Base-by-base conservation (phyloP, 2,797 vertebrate species). In the Pipistrellus pipistrellus region DNA sequence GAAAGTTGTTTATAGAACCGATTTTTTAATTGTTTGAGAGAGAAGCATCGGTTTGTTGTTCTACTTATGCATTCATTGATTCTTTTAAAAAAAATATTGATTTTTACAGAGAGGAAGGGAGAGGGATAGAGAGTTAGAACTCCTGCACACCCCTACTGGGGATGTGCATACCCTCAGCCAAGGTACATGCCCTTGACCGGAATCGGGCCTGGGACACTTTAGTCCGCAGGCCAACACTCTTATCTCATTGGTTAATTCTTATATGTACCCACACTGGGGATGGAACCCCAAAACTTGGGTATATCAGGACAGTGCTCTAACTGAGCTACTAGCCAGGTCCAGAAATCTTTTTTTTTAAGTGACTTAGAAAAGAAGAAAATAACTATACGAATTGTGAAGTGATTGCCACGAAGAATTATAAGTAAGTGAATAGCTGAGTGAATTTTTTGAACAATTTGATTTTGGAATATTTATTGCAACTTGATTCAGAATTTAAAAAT, bases 401-500 rank as follows among this genome's bases (percentile, higher is more conserved):
- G 25, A 80, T 76, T 88, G n/a, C 51, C 32, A 81, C 81, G 41
- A 35, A 80, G 82, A 86, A 23, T 93, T 82, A 57, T 73, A 59
- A 83, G 27, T 94, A 76, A 93, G 27, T 90, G 23, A 85, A 48
- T 84, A 41, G 23, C 32, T 78, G 27, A 66, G 55, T 72, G 21
- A 6, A 23, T 88, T 93, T 85, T 64, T 85, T 64, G 25, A 95
- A 38, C 35, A 81, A 0, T 69, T 82, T 68, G 35, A 35, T 91
- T 86, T 76, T 80, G 41, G 53, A 92, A 59, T 89, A 77, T 76
- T 88, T 88, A 64, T 83, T 93, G 23, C 69, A 91, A 32, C 8
- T 85, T 11, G n/a, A 51, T 78, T 6, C 6, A 23, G 15, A 84
- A 73, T 41, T 93, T 88, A 9, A 53, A 89, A 83, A 75, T 48